Conservation (phyloP, 2,888 invertebrate species). For the Leucozona laternaria region DNA sequence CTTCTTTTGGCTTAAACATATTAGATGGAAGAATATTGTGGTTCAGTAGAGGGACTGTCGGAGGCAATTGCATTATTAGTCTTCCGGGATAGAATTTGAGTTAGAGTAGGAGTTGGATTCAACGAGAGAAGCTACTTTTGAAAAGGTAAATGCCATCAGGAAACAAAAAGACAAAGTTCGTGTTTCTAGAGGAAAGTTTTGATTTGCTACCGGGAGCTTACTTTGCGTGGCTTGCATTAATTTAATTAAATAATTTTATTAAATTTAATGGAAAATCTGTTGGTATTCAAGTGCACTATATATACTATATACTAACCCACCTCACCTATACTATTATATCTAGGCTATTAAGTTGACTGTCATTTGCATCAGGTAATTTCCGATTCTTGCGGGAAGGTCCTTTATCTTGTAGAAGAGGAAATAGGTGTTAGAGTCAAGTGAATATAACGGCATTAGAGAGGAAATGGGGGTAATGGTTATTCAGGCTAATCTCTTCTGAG, state of each 20-base stretch:
- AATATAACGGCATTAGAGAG: constrained; percentile 6
- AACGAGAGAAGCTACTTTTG: constrained; percentile 2
- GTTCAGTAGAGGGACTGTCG: neutral
- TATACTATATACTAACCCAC: neutral
- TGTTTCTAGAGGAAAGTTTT: constrained; percentile 55
- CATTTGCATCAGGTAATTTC: constrained; percentile 72
- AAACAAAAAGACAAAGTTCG: constrained; percentile 59
- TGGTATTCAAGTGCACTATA: constrained; percentile 21
- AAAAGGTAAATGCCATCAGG: constrained; percentile 19
- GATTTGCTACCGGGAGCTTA: constrained; percentile 55
- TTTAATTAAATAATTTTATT: constrained; percentile 69
- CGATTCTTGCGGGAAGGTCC: constrained; percentile 55
- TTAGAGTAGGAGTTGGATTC: neutral
- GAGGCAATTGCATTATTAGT: constrained; percentile 60
- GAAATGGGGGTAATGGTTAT: neutral
- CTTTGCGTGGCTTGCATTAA: constrained; percentile 62
- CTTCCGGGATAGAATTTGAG: constrained; percentile 13
- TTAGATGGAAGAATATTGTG: constrained; percentile 15
- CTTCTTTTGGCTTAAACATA: constrained; percentile 26
- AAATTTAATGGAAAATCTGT: constrained; percentile 32
- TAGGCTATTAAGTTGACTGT: constrained; percentile 65
- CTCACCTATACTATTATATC: constrained; percentile 1
- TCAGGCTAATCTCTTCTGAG: constrained; percentile 54
- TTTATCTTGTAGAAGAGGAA: constrained; percentile 46
- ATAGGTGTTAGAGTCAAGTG: constrained; percentile 30